phyloP scores from a whole-genome alignment of 1,140 invertebrate genomes.

The Camponotus floridanus region DNA sequence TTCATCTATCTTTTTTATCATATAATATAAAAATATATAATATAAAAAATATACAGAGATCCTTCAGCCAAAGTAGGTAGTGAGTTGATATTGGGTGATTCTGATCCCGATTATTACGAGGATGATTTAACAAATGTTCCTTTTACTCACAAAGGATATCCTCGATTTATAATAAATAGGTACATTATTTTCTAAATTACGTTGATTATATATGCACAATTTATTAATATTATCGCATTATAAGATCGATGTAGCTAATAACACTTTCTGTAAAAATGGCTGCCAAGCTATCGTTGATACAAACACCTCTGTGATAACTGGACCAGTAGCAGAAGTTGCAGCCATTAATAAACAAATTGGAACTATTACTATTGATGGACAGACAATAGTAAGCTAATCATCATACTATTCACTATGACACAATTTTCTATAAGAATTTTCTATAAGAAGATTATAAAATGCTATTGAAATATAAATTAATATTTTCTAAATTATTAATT shows the following conservation, averaged over 20 bases:
- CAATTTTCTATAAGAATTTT: not conserved
- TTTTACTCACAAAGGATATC: constrained; percentile 94
- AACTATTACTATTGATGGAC: constrained; percentile 93
- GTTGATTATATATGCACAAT: not conserved
- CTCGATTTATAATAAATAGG: no score
- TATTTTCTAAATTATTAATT: constrained; percentile 47
- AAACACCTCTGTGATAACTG: constrained; percentile 98
- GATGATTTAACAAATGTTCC: constrained; percentile 97
- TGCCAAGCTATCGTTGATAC: constrained; percentile 99
- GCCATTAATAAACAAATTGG: constrained; percentile 95
- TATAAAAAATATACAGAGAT: constrained; percentile 88
- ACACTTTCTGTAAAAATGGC: constrained; percentile 90
- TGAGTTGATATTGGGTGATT: constrained; percentile 97
- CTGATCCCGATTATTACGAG: constrained; percentile 95
- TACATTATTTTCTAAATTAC: constrained; percentile 73
- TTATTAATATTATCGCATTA: constrained; percentile 31
- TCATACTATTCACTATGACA: constrained; percentile 13
- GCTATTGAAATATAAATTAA: constrained; percentile 5
- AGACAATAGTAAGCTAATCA: constrained; percentile 88
- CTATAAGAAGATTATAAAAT: not conserved
- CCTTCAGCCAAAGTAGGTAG: constrained; percentile 92
- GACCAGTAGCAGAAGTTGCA: constrained; percentile 93
- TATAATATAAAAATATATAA: constrained; percentile 15
- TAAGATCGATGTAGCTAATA: constrained; percentile 87
- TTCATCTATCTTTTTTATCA: no score